Base-by-base conservation (phyloP, 2,888 invertebrate species). In the Amitus sp. region DNA sequence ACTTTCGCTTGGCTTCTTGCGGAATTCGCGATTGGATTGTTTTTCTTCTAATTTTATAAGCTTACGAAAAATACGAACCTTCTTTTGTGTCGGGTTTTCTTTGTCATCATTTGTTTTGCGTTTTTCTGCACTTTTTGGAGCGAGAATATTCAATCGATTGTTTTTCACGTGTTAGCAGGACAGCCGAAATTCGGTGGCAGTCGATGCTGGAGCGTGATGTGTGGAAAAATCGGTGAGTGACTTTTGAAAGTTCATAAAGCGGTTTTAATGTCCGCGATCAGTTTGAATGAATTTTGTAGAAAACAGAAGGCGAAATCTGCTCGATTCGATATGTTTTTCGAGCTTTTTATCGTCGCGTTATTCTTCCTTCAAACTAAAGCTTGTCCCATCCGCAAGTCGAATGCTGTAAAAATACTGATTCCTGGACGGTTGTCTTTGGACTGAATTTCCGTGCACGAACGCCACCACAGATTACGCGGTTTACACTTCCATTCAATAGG, bases 401-500 rank as follows among this genome's bases (percentile, higher is more conserved):
- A 34, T 5, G 6, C 13, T 2, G 3, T 5, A 13, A 17, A 17
- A 12, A 23, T 23, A 23, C 23, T 23, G 43, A 43, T 43, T 43
- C 13, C 12, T n/a, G n/a, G 20, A 1, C 12, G 23, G 23, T 43
- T 43, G 43, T 43, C 27, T 43, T 43, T 13, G 43, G n/a, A 12
- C n/a, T 42, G 18, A 10, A 20, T 23, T 23, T 43, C 12, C 23
- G 43, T 7, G 13, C 42, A 23, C 23, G 23, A 23, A 23, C 43
- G 43, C 23, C 23, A 12, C 13, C 23, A 13, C n/a, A 43, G 43
- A 43, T 43, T 43, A 43, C 43, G 13, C 7, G n/a, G 43, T 20
- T 23, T 15, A 12, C 6, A 5, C 43, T 23, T 23, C 23, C 27
- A 43, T 23, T 27, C 12, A 4, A 27, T 27, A 7, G 23, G 23